Evolutionary conservation across 2,797 vertebrate genomes (phyloP).

Genomic region (Rhincodon typus): DNA sequence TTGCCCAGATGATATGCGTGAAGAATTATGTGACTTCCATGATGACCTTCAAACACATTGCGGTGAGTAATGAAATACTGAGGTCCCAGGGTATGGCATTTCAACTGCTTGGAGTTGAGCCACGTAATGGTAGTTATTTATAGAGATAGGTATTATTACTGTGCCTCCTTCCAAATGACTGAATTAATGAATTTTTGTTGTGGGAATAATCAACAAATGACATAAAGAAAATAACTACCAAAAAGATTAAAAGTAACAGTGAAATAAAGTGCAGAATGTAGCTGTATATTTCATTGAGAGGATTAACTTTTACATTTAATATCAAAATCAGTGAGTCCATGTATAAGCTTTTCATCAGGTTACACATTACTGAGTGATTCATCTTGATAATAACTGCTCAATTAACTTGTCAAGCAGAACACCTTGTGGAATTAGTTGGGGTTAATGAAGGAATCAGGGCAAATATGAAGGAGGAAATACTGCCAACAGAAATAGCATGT

Average conservation of each 20-base stretch:
- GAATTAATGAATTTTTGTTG: not conserved
- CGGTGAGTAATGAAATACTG: constrained; percentile 60
- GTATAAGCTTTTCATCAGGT: not conserved
- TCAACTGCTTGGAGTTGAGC: not conserved
- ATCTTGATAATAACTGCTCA: not conserved
- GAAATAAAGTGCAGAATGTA: not conserved
- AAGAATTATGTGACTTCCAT: constrained; percentile 83
- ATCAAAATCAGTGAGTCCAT: not conserved
- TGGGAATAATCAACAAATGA: not conserved
- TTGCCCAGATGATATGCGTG: constrained; percentile 88
- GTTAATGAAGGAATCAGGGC: not conserved
- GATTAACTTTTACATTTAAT: not conserved
- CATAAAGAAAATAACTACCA: not conserved
- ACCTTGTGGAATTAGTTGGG: not conserved
- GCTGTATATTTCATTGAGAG: not conserved
- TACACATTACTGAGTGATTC: not conserved
- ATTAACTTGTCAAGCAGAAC: not conserved
- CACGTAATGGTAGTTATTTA: not conserved
- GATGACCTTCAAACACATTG: constrained; percentile 89
- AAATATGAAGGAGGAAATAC: not conserved
- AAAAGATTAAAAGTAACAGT: not conserved
- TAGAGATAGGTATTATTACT: not conserved
- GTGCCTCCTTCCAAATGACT: not conserved
- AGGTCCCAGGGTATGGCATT: constrained; percentile 24
- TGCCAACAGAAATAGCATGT: not conserved